phyloP scores from a whole-genome alignment of 2,888 invertebrate species.

The Andrena minutula region DNA sequence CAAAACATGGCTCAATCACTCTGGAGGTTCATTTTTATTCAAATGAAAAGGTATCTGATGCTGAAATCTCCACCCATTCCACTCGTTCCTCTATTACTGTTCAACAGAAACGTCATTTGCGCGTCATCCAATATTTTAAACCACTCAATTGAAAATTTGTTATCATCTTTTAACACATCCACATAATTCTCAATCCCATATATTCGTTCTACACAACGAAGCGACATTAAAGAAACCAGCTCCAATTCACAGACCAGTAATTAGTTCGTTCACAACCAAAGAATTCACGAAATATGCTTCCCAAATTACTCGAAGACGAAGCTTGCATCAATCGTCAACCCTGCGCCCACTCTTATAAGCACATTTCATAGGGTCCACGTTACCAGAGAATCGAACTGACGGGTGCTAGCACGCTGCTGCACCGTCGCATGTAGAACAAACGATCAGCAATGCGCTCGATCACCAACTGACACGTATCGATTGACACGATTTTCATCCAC shows the following conservation, averaged over 20 bases:
- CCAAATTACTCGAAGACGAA: neutral
- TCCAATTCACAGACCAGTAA: neutral
- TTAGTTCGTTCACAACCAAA: neutral
- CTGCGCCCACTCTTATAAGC: neutral
- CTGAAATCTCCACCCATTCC: neutral
- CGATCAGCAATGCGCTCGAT: neutral
- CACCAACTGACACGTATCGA: conserved; percentile 34
- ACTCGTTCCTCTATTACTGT: too few relatives aligned
- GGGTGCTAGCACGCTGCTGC: neutral
- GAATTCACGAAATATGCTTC: neutral
- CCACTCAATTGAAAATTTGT: neutral
- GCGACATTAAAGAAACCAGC: too few relatives aligned
- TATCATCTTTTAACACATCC: neutral
- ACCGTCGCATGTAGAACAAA: conserved; percentile 3
- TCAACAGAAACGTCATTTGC: too few relatives aligned
- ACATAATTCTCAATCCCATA: too few relatives aligned
- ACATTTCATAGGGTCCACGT: neutral
- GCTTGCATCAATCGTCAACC: neutral
- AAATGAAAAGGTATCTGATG: conserved; percentile 2
- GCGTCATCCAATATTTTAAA: too few relatives aligned
- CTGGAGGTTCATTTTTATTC: neutral
- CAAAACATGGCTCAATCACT: neutral
- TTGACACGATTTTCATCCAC: conserved; percentile 29
- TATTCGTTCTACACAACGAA: too few relatives aligned
- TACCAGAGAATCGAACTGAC: neutral